These are phyloP conservation scores for Euplagia quadripunctaria DNA, from an alignment of 2,888 invertebrate genomes.

Conservation along the genomic window DNA sequence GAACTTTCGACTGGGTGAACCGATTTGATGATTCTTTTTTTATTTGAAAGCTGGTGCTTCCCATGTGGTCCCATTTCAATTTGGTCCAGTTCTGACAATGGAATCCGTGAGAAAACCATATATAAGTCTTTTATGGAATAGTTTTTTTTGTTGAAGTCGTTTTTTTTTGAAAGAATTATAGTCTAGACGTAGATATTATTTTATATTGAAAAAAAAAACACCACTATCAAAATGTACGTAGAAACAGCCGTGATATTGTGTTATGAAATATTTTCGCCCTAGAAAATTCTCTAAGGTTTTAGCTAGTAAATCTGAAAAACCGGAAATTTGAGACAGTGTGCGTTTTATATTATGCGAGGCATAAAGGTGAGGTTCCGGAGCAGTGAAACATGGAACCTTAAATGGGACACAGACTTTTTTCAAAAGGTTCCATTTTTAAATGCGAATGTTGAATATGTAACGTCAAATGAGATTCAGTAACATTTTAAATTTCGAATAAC, in stretches of 20 bases:
- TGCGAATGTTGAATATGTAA: neutral
- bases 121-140: too few species aligned
- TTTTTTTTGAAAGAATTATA: too few species aligned
- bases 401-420: slow-evolving; percentile 9
- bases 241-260: neutral
- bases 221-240: neutral
- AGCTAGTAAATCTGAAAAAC: slow-evolving; percentile 12
- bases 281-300: slow-evolving; percentile 9
- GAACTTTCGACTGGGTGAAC: too few species aligned
- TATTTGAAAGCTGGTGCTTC: too few species aligned
- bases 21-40: too few species aligned
- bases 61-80: too few species aligned
- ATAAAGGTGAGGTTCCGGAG: slow-evolving; percentile 17
- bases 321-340: slow-evolving; percentile 28
- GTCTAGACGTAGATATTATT: neutral
- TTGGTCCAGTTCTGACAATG: too few species aligned
- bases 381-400: neutral
- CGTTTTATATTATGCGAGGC: slow-evolving; percentile 21
- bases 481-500: too few species aligned
- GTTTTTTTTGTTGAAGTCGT: too few species aligned
- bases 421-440: neutral
- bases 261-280: slow-evolving; percentile 8
- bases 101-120: too few species aligned
- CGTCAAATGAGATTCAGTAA: neutral
- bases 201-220: neutral